Conservation (phyloP, 2,113 vertebrate species). For the Hypanus sabinus region DNA sequence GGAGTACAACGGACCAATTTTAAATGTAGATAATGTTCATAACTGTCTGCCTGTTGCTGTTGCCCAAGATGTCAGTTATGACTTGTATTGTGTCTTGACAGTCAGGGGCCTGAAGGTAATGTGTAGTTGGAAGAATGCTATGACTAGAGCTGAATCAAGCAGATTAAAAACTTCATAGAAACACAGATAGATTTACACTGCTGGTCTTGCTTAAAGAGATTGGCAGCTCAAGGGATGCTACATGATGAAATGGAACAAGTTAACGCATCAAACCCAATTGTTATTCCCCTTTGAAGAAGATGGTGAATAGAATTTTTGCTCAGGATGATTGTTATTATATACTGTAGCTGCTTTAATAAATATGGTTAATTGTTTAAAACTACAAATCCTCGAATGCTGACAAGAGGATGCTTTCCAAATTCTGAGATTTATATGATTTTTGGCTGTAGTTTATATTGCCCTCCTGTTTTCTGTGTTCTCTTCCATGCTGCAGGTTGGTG, state of each 20-base stretch:
- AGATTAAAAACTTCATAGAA: conserved; percentile 10
- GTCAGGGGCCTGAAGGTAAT: background rate
- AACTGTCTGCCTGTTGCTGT: background rate
- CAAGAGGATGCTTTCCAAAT: no score
- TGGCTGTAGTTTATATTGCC: no score
- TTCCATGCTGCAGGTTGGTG: no score
- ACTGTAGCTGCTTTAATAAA: background rate
- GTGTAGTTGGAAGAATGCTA: background rate
- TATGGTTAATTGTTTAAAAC: background rate
- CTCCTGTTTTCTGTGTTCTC: no score
- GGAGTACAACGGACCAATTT: background rate
- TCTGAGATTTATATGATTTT: no score
- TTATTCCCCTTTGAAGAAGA: background rate
- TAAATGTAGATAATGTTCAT: background rate
- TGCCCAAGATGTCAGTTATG: background rate
- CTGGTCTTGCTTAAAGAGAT: background rate
- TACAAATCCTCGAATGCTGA: background rate
- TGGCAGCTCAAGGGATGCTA: background rate
- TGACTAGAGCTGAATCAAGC: background rate
- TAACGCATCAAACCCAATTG: no score
- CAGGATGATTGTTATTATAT: background rate
- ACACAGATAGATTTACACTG: background rate
- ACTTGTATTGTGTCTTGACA: background rate
- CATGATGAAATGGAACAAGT: background rate
- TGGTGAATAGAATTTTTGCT: background rate